A percentile compares a stretch with the other conserved stretches of the same genome.
Conservation (phyloP, 2,888 invertebrate species). For the Reticulitermes lucifugus region DNA sequence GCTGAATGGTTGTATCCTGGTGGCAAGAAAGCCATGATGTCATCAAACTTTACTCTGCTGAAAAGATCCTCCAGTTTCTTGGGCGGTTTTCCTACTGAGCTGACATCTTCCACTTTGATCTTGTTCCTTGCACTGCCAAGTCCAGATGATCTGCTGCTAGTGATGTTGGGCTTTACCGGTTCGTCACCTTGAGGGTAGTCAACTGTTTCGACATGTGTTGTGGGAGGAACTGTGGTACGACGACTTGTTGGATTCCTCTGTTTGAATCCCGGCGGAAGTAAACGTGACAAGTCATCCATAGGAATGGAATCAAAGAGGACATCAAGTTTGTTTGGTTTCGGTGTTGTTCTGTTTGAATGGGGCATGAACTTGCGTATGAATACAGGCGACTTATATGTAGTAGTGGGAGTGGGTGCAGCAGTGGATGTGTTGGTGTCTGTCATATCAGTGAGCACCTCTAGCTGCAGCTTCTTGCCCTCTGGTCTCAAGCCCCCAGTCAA, state of each 20-base stretch:
- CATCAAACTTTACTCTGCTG: conserved; percentile 68
- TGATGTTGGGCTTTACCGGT: conserved; percentile 59
- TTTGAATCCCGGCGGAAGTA: conserved; percentile 73
- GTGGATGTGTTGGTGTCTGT: conserved; percentile 59
- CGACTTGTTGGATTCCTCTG: conserved; percentile 56
- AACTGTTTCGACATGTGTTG: conserved; percentile 59
- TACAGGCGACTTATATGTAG: conserved; percentile 53
- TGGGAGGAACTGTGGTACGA: conserved; percentile 53
- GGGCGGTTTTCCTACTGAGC: neutral
- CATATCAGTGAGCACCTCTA: conserved; percentile 64
- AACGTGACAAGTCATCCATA: conserved; percentile 71
- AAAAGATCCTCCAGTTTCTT: conserved; percentile 61
- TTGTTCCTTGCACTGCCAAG: conserved; percentile 58
- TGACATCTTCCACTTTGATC: neutral
- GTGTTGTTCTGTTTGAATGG: conserved; percentile 53
- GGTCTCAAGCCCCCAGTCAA: conserved; percentile 77
- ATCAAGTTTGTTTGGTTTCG: conserved; percentile 55
- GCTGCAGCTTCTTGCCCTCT: conserved; percentile 69
- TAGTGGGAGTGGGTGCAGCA: conserved; percentile 54
- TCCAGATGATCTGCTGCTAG: conserved; percentile 68
- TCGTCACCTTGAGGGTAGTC: conserved; percentile 67
- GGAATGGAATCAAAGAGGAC: conserved; percentile 57
- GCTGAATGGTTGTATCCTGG: conserved; percentile 72
- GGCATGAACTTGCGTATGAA: conserved; percentile 57
- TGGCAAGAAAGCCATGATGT: conserved; percentile 73